phyloP scores from a whole-genome alignment of 2,888 invertebrate species.

The Branchipolynoe longqiensis region DNA sequence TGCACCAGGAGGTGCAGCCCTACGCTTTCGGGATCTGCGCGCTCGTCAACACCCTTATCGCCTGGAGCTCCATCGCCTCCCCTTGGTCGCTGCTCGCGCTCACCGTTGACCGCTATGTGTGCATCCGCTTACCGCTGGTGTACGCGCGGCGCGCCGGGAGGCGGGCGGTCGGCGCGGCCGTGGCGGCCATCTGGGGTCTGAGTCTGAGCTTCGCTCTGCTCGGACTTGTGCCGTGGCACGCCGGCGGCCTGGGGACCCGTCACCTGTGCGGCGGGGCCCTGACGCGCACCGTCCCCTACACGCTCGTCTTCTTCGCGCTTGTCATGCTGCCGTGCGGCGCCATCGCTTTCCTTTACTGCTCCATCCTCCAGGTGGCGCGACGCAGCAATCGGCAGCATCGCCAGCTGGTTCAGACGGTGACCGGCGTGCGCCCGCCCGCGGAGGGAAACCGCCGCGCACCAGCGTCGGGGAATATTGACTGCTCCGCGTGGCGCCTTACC shows the following conservation, averaged over 20 bases:
- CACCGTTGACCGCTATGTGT: slow-evolving; percentile 15
- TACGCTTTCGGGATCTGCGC: not conserved
- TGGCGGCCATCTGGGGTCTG: not conserved
- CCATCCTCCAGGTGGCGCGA: slow-evolving; percentile 30
- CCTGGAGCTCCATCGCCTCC: slow-evolving; percentile 32
- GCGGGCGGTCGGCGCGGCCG: not conserved
- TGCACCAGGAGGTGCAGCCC: not conserved
- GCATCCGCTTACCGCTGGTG: slow-evolving; percentile 12
- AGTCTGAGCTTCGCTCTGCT: slow-evolving; percentile 18
- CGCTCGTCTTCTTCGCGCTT: not conserved
- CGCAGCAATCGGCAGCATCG: not conserved
- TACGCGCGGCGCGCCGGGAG: not conserved
- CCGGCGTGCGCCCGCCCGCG: no score
- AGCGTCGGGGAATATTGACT: not conserved
- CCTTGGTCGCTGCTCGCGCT: slow-evolving; percentile 45
- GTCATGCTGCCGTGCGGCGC: not conserved
- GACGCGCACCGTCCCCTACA: not conserved
- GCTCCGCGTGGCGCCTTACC: no score
- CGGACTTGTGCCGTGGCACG: not conserved
- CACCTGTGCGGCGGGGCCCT: not conserved
- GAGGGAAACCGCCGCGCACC: not conserved
- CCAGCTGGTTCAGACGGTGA: not conserved
- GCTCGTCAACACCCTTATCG: not conserved
- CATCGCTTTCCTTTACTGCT: slow-evolving; percentile 8
- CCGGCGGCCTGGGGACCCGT: not conserved